These are phyloP conservation scores for Pogonus chalceus DNA, from an alignment of 1,140 invertebrate species.

Conservation along the genomic window DNA sequence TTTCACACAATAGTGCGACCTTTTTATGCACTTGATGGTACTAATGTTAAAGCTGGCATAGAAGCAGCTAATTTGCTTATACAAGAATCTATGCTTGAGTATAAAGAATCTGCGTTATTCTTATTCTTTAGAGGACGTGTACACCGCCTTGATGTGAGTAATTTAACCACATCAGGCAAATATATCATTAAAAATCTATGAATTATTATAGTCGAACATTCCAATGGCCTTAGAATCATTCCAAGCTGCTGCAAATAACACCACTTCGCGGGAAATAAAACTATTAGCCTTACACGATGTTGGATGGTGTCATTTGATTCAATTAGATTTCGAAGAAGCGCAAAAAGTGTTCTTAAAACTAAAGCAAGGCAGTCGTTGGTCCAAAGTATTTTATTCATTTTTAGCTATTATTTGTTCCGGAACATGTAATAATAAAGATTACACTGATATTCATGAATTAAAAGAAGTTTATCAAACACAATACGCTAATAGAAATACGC, in stretches of 20 bases:
- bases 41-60: conserved; percentile 48
- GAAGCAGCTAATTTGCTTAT: conserved; percentile 50
- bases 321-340: conserved; percentile 49
- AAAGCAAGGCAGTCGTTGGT: conserved; percentile 55
- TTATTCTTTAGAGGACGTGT: conserved; percentile 59
- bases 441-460: conserved; percentile 7
- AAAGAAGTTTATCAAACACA: conserved; percentile 7
- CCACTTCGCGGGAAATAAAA: conserved; percentile 56
- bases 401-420: conserved; percentile 36
- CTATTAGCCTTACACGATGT: conserved; percentile 59
- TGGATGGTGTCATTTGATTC: conserved; percentile 60
- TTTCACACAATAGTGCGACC: conserved; percentile 65
- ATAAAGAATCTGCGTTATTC: conserved; percentile 55
- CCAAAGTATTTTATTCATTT: conserved; percentile 60
- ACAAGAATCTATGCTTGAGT: conserved; percentile 46
- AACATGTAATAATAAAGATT: background rate
- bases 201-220: conserved; percentile 46
- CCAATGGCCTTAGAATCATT: conserved; percentile 48
- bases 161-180: background rate
- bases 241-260: conserved; percentile 45
- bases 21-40: conserved; percentile 59
- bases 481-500: conserved; percentile 19
- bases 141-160: conserved; percentile 49
- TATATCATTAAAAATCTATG: conserved; percentile 8
- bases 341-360: conserved; percentile 47